Conservation (phyloP, 2,797 vertebrate genomes). For the Clarias platycephalus region DNA sequence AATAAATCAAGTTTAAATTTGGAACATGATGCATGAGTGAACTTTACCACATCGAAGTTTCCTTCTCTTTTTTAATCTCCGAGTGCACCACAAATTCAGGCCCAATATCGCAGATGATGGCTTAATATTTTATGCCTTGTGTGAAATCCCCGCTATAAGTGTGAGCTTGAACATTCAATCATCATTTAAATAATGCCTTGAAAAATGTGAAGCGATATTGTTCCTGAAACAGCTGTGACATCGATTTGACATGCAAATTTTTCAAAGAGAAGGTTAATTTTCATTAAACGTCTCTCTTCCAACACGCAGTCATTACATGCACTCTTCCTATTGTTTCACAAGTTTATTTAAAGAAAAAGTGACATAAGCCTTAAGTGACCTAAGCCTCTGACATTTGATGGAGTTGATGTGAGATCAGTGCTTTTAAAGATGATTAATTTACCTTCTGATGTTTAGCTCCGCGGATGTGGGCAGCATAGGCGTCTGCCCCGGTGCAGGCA, state of each 20-base stretch:
- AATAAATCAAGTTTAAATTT: background rate
- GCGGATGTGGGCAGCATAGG: slow-evolving; percentile 94
- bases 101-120: background rate
- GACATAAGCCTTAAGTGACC: no score
- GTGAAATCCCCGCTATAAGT: background rate
- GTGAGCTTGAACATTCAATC: background rate
- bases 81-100: background rate
- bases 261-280: background rate
- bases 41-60: background rate
- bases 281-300: background rate
- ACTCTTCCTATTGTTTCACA: background rate
- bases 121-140: background rate
- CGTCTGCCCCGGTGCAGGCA: slow-evolving; percentile 93
- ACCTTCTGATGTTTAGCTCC: slow-evolving; percentile 99
- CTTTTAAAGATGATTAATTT: slow-evolving; percentile 39
- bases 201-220: background rate
- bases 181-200: background rate
- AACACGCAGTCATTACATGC: background rate
- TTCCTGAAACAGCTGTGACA: background rate
- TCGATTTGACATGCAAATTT: background rate
- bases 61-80: background rate
- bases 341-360: no score
- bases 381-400: background rate
- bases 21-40: background rate
- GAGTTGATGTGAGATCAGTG: background rate